Evolutionary conservation across 2,113 vertebrate species (phyloP).

Genomic region (Rhagologus leucostigma): DNA sequence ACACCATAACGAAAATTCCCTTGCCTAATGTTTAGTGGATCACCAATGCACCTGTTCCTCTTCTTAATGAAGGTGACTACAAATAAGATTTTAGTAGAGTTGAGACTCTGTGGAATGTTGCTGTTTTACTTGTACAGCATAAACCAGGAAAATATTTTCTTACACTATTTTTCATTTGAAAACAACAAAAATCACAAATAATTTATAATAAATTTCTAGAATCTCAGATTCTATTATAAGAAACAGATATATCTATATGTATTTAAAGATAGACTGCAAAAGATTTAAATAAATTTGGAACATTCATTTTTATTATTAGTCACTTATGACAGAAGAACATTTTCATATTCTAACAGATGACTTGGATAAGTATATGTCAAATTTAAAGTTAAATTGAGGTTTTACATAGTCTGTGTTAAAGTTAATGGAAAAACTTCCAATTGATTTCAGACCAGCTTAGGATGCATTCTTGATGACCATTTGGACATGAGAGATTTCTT

Average conservation of each 20-base stretch:
- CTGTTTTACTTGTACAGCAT: not conserved
- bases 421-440: not conserved
- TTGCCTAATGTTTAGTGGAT: not conserved
- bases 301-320: not conserved
- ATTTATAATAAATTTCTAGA: not conserved
- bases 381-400: not conserved
- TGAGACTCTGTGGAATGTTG: not conserved
- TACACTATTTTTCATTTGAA: not conserved
- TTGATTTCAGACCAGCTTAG: not conserved
- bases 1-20: not conserved
- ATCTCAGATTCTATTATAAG: not conserved
- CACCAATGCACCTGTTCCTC: not conserved
- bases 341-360: not conserved
- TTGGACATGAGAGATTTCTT: not conserved
- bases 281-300: not conserved
- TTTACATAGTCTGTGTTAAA: not conserved
- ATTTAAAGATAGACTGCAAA: not conserved
- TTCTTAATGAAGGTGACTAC: not conserved
- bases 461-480: not conserved
- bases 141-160: not conserved
- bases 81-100: not conserved
- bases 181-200: fast-evolving
- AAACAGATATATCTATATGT: not conserved
- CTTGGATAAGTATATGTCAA: not conserved
- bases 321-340: not conserved